These are phyloP conservation scores for Aix galericulata DNA, from an alignment of 2,113 vertebrate genomes.

Conservation along the genomic window DNA sequence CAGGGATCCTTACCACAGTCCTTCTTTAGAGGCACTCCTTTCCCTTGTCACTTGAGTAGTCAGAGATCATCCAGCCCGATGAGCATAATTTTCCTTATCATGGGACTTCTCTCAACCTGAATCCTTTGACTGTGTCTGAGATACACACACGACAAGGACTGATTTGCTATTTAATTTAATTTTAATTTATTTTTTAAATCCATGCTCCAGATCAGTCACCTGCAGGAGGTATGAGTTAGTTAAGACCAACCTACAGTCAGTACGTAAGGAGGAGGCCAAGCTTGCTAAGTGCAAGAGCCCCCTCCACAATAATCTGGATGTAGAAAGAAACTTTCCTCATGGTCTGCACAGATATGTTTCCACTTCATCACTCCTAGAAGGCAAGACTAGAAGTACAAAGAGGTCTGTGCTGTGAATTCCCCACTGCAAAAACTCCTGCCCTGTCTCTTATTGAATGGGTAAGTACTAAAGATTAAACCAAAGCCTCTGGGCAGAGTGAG, in stretches of 20 bases:
- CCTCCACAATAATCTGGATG: not conserved
- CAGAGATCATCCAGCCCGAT: not conserved
- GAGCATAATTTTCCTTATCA: not conserved
- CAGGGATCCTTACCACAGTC: not conserved
- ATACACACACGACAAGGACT: not conserved
- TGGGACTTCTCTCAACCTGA: not conserved
- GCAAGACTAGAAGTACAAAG: not conserved
- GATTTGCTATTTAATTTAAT: not conserved
- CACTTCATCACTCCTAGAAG: not conserved
- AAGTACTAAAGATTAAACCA: constrained; percentile 36
- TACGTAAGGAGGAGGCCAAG: not conserved
- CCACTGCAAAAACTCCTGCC: not conserved
- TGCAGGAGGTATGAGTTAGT: not conserved
- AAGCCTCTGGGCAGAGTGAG: constrained; percentile 29
- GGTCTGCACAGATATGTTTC: not conserved
- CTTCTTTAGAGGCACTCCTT: not conserved
- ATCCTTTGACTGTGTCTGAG: not conserved
- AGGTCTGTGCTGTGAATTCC: not conserved
- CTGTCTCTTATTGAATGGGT: not conserved
- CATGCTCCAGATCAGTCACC: not conserved
- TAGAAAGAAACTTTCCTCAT: not conserved
- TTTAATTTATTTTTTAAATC: not conserved
- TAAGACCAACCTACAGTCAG: not conserved
- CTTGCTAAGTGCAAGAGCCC: not conserved
- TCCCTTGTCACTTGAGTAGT: not conserved